Base-by-base conservation (phyloP, 2,888 invertebrate genomes). In the Ochropleura leucogaster region DNA sequence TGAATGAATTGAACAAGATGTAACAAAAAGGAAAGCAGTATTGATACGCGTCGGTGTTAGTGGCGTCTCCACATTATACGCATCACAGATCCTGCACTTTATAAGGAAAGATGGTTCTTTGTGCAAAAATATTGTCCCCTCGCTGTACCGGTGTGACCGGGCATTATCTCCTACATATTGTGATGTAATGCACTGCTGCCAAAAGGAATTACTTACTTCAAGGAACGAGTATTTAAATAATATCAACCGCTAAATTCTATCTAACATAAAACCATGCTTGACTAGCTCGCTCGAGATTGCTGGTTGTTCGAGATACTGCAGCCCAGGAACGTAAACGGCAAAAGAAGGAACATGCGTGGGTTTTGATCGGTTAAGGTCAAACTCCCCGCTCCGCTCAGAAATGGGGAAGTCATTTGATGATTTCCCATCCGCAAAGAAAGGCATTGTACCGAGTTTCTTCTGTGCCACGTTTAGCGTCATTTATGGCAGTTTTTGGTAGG, bases 41-140 rank as follows among this genome's bases (percentile, higher is more conserved):
- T 18, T 30, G 70, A 63, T 74, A 76, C 80, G 63, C 65, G 72
- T 57, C 79, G 82, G 85, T 88, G 79, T 86, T 66, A 87, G 44
- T 62, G 67, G 12, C n/a, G 46, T 63, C 44, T 62, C 42, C 57
- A 20, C 68, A 78, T 87, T 78, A 80, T 49, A 75, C 80, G 80
- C 84, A 81, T 82, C 76, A 74, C 44, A 30, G 72, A 63, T 59
- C 82, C 79, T 79, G 82, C 84, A 85, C 87, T 87, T 79, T 85
- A 89, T 84, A 85, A 79, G 81, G 81, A 85, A 77, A 74, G 77
- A 46, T 68, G 57, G 20, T 63, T 66, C 82, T 86, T 79, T 73
- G 77, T 76, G 83, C 69, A 78, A 75, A 88, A 80, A 84, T 83
- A 87, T 80, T 72, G 68, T 71, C 72, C 60, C 72, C 63, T 71